A percentile compares a stretch with the other conserved stretches of the same genome.
phyloP scores from a whole-genome alignment of 2,797 vertebrate species.

The Podarcis siculus region DNA sequence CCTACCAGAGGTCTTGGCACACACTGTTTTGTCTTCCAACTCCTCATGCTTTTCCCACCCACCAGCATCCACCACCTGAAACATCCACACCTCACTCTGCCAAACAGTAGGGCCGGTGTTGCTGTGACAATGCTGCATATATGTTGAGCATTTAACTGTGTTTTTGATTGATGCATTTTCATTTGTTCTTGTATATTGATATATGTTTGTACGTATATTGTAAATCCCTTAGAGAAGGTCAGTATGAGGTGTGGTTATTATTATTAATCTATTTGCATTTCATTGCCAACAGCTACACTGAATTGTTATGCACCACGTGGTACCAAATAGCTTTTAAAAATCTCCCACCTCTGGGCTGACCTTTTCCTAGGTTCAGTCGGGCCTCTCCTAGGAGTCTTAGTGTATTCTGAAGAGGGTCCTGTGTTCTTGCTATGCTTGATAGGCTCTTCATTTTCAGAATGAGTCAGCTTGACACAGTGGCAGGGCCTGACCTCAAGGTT shows the following conservation, averaged over 20 bases:
- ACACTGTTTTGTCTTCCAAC: not conserved
- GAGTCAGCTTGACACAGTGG: conserved; percentile 60
- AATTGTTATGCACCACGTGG: not conserved
- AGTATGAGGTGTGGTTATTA: too few species aligned
- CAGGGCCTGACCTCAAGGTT: conserved; percentile 46
- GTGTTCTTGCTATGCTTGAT: conserved; percentile 41
- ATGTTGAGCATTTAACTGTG: not conserved
- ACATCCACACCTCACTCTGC: not conserved
- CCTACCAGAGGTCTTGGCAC: not conserved
- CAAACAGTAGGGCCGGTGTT: not conserved
- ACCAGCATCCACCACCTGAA: not conserved
- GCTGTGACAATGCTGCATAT: not conserved
- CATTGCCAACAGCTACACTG: not conserved
- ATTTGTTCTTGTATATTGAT: too few species aligned
- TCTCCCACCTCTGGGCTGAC: not conserved
- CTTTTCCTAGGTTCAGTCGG: not conserved
- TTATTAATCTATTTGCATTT: not conserved
- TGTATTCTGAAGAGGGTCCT: conserved; percentile 36
- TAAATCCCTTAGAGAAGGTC: too few species aligned
- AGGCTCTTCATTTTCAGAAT: conserved; percentile 51
- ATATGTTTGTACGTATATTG: too few species aligned
- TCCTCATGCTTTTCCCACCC: not conserved
- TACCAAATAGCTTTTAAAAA: not conserved
- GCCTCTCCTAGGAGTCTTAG: not conserved
- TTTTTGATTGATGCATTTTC: not conserved